Conservation (phyloP, 2,113 vertebrate genomes). For the Chinchilla lanigera region DNA sequence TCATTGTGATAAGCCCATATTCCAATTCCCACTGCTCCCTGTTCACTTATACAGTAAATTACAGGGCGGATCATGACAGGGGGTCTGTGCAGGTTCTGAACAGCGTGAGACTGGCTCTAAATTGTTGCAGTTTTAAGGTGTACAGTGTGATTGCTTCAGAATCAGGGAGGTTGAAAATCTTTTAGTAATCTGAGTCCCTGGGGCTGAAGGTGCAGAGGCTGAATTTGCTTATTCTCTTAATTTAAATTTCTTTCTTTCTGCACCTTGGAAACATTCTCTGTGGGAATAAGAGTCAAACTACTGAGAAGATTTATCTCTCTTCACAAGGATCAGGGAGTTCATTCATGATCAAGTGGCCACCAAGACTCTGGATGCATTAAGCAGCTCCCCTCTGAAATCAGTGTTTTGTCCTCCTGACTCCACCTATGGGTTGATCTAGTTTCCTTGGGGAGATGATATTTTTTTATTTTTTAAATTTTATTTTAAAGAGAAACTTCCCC, state of each 20-base stretch:
- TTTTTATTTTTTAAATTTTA: too few species aligned
- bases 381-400: constrained; percentile 35
- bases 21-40: background rate
- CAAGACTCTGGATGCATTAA: background rate
- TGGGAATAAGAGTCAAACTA: background rate
- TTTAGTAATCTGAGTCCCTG: background rate
- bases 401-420: background rate
- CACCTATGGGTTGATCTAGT: background rate
- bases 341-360: constrained; percentile 6
- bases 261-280: background rate
- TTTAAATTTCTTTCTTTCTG: constrained; percentile 44
- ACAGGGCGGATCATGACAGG: background rate
- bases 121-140: constrained; percentile 1
- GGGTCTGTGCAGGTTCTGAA: background rate
- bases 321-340: constrained; percentile 42
- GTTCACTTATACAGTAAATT: background rate
- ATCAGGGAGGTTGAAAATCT: background rate
- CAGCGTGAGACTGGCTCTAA: background rate
- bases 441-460: constrained; percentile 1
- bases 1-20: background rate
- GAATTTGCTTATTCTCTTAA: constrained; percentile 45
- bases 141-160: constrained; percentile 42
- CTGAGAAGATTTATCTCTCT: constrained; percentile 58
- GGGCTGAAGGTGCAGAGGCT: constrained; percentile 14
- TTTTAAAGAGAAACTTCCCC: too few species aligned